Conservation (phyloP, 2,113 vertebrate genomes). For the Phodopus roborovskii region DNA sequence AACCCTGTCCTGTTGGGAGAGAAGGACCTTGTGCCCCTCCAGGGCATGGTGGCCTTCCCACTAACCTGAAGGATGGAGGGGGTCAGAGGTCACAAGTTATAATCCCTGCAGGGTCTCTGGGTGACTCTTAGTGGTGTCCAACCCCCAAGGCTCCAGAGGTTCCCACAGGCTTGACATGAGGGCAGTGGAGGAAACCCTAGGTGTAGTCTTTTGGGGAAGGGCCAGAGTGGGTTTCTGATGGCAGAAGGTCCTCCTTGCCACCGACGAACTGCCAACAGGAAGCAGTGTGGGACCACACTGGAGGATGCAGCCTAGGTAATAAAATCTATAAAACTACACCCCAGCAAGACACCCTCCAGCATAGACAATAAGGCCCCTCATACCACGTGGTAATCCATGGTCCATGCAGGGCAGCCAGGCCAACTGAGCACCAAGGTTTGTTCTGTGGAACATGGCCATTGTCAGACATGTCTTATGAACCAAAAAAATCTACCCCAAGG, state of each 20-base stretch:
- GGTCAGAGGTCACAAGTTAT: no score
- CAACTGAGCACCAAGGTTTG: background rate
- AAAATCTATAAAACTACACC: constrained; percentile 64
- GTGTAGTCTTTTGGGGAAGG: no score
- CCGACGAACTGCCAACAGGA: background rate
- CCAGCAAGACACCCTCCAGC: background rate
- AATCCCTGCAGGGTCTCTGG: background rate
- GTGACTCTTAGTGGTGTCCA: background rate
- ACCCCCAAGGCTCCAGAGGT: background rate
- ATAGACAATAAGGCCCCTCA: no score
- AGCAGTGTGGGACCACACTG: background rate
- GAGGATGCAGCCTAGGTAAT: constrained; percentile 76
- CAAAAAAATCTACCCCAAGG: constrained; percentile 80
- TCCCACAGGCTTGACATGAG: background rate
- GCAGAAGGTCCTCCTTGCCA: background rate
- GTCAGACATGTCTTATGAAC: background rate
- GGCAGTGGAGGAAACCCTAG: background rate
- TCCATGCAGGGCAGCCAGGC: background rate
- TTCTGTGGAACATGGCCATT: background rate
- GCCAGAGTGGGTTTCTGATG: background rate
- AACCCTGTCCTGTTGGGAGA: background rate
- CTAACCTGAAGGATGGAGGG: background rate
- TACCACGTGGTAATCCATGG: background rate
- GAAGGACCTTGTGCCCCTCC: no score
- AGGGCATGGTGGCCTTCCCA: background rate